Conservation (phyloP, 2,797 vertebrate genomes). For the Heterohyrax brucei region DNA sequence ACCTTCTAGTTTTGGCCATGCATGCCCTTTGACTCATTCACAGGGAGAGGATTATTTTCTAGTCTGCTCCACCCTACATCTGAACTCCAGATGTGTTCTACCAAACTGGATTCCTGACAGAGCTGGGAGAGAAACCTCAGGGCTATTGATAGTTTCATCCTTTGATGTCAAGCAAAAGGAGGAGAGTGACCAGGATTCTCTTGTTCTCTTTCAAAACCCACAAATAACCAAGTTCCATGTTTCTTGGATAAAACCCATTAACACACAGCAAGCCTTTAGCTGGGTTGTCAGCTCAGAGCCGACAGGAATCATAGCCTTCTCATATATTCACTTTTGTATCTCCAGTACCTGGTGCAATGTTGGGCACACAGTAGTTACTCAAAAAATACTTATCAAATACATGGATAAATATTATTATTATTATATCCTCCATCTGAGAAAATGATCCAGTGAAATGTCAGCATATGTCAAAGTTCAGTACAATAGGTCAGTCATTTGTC, state of each 20-base stretch:
- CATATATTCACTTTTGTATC: neutral
- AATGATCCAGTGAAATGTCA: neutral
- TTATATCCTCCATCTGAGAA: neutral
- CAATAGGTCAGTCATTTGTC: neutral
- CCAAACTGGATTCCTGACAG: slow-evolving; percentile 54
- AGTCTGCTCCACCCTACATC: slow-evolving; percentile 20
- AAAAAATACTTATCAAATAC: neutral
- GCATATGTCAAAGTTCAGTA: neutral
- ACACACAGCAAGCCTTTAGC: neutral
- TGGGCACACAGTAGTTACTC: neutral
- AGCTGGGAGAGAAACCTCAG: neutral
- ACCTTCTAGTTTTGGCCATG: slow-evolving; percentile 68
- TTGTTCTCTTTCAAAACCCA: slow-evolving; percentile 37
- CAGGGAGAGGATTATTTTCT: slow-evolving; percentile 55
- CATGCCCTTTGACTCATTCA: slow-evolving; percentile 72
- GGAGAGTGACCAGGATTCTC: neutral
- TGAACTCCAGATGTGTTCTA: slow-evolving; percentile 73
- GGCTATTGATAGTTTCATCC: neutral
- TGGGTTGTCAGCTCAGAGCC: neutral
- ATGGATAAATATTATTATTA: neutral
- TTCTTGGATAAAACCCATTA: neutral
- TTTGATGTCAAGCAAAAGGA: slow-evolving; percentile 31
- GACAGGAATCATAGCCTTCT: neutral
- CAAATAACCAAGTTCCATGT: neutral
- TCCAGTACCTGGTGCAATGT: neutral